Evolutionary conservation across 2,113 vertebrate species (phyloP), one percentile per base, ranked within the genome.

Genomic region (Colaptes auratus): DNA sequence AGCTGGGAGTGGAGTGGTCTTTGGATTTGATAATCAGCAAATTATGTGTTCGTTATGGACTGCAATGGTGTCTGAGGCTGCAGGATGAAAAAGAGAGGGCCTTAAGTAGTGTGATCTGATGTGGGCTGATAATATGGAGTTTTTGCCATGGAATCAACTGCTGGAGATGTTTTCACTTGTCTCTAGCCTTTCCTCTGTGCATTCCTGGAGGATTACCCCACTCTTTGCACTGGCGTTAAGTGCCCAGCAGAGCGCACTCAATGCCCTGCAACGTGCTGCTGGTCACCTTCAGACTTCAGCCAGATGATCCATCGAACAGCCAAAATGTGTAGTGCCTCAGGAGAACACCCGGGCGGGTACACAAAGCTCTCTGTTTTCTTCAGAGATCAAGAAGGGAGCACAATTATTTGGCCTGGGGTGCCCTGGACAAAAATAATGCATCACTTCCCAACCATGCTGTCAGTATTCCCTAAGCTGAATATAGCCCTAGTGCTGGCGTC

Each of bases 171-270:
- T 88, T 81, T 73, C 31, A 4, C 18, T 23, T 70, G 67, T 46
- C 78, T 70, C 12, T 20, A n/a, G 52, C 73, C 44, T 66, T 83
- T 63, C 80, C 30, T 25, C 25, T 18, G 27, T 25, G 30, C 60
- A 1, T 88, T 90, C 55, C 89, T 55, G 12, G 56, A 76, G 24
- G 59, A 73, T 86, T 58, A 6, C 27, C 14, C 27, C 17, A 12
- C 53, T 53, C 66, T 93, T 73, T 96, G 74, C 53, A 70, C 13
- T 81, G 92, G 39, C 31, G 1, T 4, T 6, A 3, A 13, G 58
- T 56, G 73, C 58, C 96, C 96, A 94, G 91, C 76, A 97, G 96
- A 96, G 96, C 0, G 94, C 93, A 72, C 63, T 84, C 85, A 35
- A 1, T 61, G 88, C 86, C 79, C 78, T 94, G 48, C 67, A 15